A percentile compares a stretch with the other conserved stretches of the same genome.
Evolutionary conservation across 2,888 invertebrate genomes (phyloP).

Genomic region (Meloe dianella): DNA sequence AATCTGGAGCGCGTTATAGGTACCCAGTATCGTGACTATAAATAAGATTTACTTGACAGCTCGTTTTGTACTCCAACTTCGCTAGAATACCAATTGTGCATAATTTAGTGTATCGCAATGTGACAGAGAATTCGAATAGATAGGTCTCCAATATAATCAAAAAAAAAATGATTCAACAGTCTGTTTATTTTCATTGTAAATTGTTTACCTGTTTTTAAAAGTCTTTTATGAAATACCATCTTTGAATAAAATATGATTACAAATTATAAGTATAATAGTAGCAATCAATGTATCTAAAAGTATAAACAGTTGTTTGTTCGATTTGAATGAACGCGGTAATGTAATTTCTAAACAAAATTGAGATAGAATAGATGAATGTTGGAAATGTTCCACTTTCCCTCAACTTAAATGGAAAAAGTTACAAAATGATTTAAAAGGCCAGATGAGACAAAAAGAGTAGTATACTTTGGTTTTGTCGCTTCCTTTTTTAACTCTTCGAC

Average conservation of each 20-base stretch:
- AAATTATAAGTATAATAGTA: background rate
- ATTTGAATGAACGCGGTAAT: conserved; percentile 25
- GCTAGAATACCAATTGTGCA: conserved; percentile 45
- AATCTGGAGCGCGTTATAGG: conserved; percentile 45
- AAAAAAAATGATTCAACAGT: background rate
- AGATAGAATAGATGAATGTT: conserved; percentile 34
- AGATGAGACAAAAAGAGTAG: conserved; percentile 26
- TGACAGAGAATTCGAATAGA: conserved; percentile 37
- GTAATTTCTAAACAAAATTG: conserved; percentile 36
- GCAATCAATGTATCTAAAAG: background rate
- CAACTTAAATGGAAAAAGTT: conserved; percentile 54
- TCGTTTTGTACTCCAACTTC: conserved; percentile 46
- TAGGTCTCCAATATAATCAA: conserved; percentile 8
- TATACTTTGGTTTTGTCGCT: conserved; percentile 24
- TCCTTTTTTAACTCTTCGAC: conserved; percentile 7
- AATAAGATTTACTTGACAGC: conserved; percentile 51
- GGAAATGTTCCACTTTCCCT: conserved; percentile 33
- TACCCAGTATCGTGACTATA: conserved; percentile 48
- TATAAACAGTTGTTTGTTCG: conserved; percentile 9
- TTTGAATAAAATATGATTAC: background rate
- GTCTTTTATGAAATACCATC: background rate
- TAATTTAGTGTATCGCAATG: conserved; percentile 47
- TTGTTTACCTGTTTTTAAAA: background rate
- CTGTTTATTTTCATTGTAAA: background rate
- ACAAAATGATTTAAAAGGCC: conserved; percentile 41